Percentiles rank a stretch among this genome's conserved stretches.
Evolutionary conservation across 2,113 vertebrate genomes (phyloP).

Genomic region (Rhinopomastus cyanomelas): DNA sequence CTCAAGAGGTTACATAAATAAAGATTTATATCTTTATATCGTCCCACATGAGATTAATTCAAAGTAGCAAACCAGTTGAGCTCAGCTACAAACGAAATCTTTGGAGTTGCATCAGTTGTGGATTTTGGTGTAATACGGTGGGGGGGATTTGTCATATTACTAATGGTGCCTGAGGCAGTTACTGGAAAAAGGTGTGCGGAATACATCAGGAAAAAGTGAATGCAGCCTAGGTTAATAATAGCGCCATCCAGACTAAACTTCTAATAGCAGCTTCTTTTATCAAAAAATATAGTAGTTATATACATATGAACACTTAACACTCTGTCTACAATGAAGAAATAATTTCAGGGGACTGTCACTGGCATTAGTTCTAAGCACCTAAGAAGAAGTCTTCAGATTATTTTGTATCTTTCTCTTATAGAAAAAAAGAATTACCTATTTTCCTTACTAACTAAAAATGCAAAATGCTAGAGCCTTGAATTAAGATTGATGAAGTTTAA

Average conservation of each 20-base stretch:
- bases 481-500: neutral
- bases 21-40: neutral
- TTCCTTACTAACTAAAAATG: neutral
- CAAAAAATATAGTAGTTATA: neutral
- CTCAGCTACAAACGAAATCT: neutral
- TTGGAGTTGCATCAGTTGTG: neutral
- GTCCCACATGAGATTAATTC: neutral
- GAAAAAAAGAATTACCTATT: neutral
- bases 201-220: neutral
- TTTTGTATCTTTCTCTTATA: neutral
- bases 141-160: neutral
- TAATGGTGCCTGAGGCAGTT: neutral
- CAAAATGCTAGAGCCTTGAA: neutral
- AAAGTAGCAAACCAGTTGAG: neutral
- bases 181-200: neutral
- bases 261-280: neutral
- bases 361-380: neutral
- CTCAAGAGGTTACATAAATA: neutral
- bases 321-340: neutral
- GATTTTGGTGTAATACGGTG: neutral
- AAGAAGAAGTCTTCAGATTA: neutral
- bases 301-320: rapidly evolving
- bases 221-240: neutral
- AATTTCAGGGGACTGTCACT: neutral
- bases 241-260: neutral